A percentile compares a stretch with the other conserved stretches of the same genome.
Evolutionary conservation across 2,797 vertebrate genomes (phyloP).

Genomic region (Triplophysa bombifrons): DNA sequence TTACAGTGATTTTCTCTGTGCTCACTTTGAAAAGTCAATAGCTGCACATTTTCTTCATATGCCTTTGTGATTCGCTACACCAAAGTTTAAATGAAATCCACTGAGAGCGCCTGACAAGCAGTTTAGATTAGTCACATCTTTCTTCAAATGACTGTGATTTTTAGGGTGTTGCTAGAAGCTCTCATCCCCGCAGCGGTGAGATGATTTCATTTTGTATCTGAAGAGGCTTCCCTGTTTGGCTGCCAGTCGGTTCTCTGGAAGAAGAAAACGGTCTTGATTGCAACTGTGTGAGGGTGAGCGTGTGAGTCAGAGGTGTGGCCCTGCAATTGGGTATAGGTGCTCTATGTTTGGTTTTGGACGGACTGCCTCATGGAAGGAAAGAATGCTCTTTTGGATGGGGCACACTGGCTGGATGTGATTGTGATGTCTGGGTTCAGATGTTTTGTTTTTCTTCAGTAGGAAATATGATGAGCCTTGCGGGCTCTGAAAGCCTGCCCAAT

Average conservation of each 20-base stretch:
- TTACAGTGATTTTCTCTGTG: too few relatives aligned
- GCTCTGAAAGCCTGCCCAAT: slow-evolving; percentile 60
- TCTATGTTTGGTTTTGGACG: slow-evolving; percentile 56
- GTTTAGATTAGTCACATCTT: slow-evolving; percentile 30
- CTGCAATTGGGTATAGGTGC: slow-evolving; percentile 52
- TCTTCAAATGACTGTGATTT: slow-evolving; percentile 26
- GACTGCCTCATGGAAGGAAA: slow-evolving; percentile 59
- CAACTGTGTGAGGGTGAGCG: slow-evolving; percentile 15
- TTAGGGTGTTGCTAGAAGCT: slow-evolving; percentile 16
- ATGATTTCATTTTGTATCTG: slow-evolving; percentile 25
- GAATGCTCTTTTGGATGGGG: slow-evolving; percentile 62
- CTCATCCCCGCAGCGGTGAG: neutral
- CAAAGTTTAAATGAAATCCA: slow-evolving; percentile 19
- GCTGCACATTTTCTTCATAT: neutral
- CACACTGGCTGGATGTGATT: slow-evolving; percentile 57
- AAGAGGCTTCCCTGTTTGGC: slow-evolving; percentile 31
- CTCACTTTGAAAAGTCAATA: slow-evolving; percentile 19
- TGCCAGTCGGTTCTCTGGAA: slow-evolving; percentile 1
- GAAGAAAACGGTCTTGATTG: slow-evolving; percentile 26
- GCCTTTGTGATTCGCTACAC: slow-evolving; percentile 11
- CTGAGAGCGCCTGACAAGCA: neutral
- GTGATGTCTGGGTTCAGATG: slow-evolving; percentile 63
- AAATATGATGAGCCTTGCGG: slow-evolving; percentile 63
- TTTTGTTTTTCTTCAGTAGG: slow-evolving; percentile 61
- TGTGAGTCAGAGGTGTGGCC: slow-evolving; percentile 49